phyloP scores from a whole-genome alignment of 2,113 vertebrate species.

The Pangasianodon gigas region DNA sequence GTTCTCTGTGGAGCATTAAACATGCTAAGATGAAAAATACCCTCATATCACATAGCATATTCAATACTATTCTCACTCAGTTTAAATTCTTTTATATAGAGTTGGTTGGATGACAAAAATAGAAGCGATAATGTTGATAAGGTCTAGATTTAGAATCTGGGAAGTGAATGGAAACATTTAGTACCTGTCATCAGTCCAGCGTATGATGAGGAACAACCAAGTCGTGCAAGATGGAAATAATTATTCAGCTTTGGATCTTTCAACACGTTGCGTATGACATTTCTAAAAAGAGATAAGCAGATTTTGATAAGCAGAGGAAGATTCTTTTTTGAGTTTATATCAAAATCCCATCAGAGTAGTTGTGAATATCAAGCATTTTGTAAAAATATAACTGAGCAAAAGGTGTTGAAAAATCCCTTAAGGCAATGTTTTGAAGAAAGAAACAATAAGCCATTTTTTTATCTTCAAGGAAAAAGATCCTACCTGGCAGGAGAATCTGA shows the following conservation, averaged over 20 bases:
- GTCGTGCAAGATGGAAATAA: slow-evolving; percentile 45
- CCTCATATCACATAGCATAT: neutral
- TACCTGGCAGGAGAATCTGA: slow-evolving; percentile 29
- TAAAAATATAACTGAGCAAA: neutral
- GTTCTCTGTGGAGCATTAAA: slow-evolving; percentile 22
- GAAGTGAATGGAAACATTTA: neutral
- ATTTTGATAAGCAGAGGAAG: neutral
- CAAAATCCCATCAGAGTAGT: neutral
- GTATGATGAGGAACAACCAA: slow-evolving; percentile 41
- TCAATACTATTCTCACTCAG: neutral
- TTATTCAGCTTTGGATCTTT: slow-evolving; percentile 41
- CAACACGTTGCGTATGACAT: slow-evolving; percentile 33
- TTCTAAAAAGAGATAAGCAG: neutral
- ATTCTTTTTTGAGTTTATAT: neutral
- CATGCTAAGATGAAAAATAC: neutral
- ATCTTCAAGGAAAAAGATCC: neutral
- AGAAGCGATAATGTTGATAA: neutral
- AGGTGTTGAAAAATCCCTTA: neutral
- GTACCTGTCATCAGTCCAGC: slow-evolving; percentile 39
- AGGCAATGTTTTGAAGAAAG: neutral
- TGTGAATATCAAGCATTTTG: neutral
- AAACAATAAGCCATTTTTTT: neutral
- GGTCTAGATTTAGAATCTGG: neutral
- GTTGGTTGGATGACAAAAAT: neutral
- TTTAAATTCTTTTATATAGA: neutral